Evolutionary conservation across 2,888 invertebrate genomes (phyloP), one percentile per base, ranked within the genome.

Genomic region (Dusona sp.): DNA sequence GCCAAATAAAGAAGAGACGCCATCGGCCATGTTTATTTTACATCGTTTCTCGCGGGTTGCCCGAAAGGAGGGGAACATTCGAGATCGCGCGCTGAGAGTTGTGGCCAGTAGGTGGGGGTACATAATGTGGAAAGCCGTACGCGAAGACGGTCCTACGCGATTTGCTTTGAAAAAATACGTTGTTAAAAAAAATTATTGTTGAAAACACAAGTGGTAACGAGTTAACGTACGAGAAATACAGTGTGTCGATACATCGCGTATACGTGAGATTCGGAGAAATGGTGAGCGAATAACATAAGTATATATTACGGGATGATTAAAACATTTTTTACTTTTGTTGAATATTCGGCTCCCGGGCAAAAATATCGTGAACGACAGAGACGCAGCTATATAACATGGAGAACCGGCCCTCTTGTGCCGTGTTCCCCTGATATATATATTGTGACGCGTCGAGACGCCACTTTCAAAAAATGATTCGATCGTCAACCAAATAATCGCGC

Each of bases 11-110:
- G 57, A 85, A 88, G 90, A 89, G 93, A 92, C 92, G 93, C 92
- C 77, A 90, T 89, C 89, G 90, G 93, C 94, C 93, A 94, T 94
- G 90, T 93, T 94, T 93, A 93, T 93, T 93, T 91, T 92, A 92
- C 75, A 75, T 57, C 48, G 92, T 93, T 93, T 91, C 89, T 88
- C 67, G 79, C 51, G 38, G 48, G 48, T 36, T 22, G 48, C 22
- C 13, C 57, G 75, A 51, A 57, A 33, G 77, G 61, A 88, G 91
- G 91, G 91, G 91, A 91, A 90, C 91, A 91, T 78, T 67, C 51
- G 79, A 91, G 90, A 90, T 83, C 89, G 90, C 88, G 91, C 89
- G 90, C 89, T 88, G 42, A 65, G 77, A 48, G 72, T 70, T 77
- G 19, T 77, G 19, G 65, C 42, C n/a, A 36, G 42, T 79, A 88